Conservation (phyloP, 2,113 vertebrate genomes). For the Chiloscyllium plagiosum region DNA sequence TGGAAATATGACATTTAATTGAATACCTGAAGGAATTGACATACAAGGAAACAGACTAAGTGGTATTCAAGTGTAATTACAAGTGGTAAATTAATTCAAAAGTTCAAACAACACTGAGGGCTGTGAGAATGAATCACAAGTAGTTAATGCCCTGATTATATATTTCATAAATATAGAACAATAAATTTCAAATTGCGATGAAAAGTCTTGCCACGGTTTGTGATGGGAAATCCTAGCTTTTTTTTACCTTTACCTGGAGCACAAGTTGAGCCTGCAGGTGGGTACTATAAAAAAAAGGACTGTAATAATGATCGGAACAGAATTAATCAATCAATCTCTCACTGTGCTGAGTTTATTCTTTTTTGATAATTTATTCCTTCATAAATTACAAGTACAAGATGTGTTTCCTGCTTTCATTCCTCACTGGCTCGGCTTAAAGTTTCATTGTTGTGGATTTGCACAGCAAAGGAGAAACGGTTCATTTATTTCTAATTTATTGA, state of each 20-base stretch:
- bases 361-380: background rate
- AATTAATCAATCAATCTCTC: background rate
- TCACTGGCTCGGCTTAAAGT: background rate
- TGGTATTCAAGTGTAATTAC: constrained; percentile 7
- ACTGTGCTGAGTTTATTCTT: background rate
- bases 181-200: background rate
- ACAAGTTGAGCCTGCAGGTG: background rate
- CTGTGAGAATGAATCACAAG: background rate
- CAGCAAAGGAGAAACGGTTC: background rate
- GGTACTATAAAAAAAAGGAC: background rate
- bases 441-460: background rate
- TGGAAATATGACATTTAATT: constrained; percentile 22
- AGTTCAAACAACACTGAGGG: background rate
- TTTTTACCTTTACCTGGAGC: background rate
- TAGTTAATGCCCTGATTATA: background rate
- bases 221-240: background rate
- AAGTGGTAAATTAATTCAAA: background rate
- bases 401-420: background rate
- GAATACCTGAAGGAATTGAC: background rate
- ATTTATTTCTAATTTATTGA: background rate
- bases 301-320: background rate
- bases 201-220: background rate
- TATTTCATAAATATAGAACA: background rate
- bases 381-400: background rate
- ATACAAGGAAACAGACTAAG: background rate